Base-by-base conservation (phyloP, 2,888 invertebrate genomes). In the Synanthedon andrenaeformis region DNA sequence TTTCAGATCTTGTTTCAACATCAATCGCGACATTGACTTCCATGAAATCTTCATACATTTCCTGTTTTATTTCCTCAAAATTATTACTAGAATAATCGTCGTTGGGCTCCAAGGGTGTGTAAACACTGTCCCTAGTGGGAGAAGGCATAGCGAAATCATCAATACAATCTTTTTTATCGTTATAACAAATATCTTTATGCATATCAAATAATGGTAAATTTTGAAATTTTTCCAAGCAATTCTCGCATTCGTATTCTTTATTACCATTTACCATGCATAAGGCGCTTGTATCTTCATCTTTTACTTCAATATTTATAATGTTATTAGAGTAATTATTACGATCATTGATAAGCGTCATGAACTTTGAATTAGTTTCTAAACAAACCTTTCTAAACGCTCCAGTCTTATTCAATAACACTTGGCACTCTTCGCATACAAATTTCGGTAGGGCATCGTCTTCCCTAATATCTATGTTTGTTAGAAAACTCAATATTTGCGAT, bases 331-430 rank as follows among this genome's bases (percentile, higher is more conserved):
- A 11, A 23, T 17, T 4, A 13, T 53, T 4, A 6, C 6, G 13
- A 35, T 58, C 57, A 23, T 57, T 61, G 4, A 68, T 67, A 28
- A 74, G 58, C 23, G 70, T 70, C 50, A 65, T 70, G 59, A 86
- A 61, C 56, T 74, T 63, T 0, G 62, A 59, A 42, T 86, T 79
- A 0, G 81, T 76, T 35, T 78, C 69, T 2, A 75, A 56, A 56
- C 81, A 85, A 2, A 73, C 76, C n/a, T 70, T 71, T 64, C 76
- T 82, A 53, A 86, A 84, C 19, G 72, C 70, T 41, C 81, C 73
- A 19, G 76, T 71, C 57, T 76, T 78, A 35, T 62, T 64, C 64
- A 86, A 62, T 17, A 71, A 64, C 28, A 58, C 48, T 55, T 75
- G 74, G 57, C 86, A 87, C 28, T 76, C 75, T 52, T 57, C 58